Base-by-base conservation (phyloP, 2,888 invertebrate genomes). In the Drosophila histrio region DNA sequence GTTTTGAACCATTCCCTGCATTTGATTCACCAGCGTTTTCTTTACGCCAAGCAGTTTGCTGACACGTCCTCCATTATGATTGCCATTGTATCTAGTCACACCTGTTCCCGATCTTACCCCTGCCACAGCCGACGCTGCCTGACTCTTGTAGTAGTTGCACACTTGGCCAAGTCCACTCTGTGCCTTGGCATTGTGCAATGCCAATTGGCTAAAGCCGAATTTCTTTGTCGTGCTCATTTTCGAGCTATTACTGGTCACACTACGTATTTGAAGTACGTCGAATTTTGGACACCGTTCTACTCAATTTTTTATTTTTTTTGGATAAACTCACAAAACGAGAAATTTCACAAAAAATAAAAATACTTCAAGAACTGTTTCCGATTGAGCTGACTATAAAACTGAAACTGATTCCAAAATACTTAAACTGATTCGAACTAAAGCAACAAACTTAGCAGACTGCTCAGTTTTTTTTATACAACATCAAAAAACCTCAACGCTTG, bases 21-120 rank as follows among this genome's bases (percentile, higher is more conserved):
- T 60, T 32, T 78, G 82, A 13, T 81, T 81, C 0, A 81, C 61
- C 30, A 79, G 15, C 0, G 82, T 62, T 52, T 71, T 74, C 59
- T 78, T 78, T 1, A 68, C 61, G 1, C 85, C 85, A 24, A 81
- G 62, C 17, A 61, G 28, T 13, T 84, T 79, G 2, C 52, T 63
- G 7, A 64, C 2, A 0, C 39, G 74, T 6, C 28, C 49, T n/a
- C 5, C 15, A 22, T 30, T n/a, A 6, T 47, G n/a, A 13, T 3
- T 17, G 3, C 32, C 2, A 30, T 21, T 19, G 3, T n/a, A 17
- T n/a, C 11, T 34, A 15, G 17, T 1, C 11, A 43, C n/a, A 11
- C 2, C 22, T 8, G 28, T 1, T n/a, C n/a, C n/a, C n/a, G n/a
- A n/a, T n/a, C n/a, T n/a, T n/a, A n/a, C n/a, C 9, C 21, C n/a